A percentile compares a stretch with the other conserved stretches of the same genome.
Conservation (phyloP, 2,888 invertebrate species). For the Dendrolimus houi region DNA sequence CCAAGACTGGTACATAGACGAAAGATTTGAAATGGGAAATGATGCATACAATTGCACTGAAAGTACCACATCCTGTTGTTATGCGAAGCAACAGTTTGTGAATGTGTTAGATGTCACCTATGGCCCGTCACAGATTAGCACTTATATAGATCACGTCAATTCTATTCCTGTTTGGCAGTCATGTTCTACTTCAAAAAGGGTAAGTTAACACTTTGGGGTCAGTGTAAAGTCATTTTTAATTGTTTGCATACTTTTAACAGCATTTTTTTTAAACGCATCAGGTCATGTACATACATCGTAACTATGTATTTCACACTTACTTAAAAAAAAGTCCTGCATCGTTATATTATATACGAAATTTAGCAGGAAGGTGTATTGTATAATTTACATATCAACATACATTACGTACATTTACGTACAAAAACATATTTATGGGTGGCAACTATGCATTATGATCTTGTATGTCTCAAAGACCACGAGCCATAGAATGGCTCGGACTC, state of each 20-base stretch:
- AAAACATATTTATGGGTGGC: no score
- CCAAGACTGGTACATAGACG: not conserved
- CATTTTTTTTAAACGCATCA: not conserved
- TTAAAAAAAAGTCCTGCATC: not conserved
- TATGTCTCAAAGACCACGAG: no score
- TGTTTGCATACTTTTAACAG: not conserved
- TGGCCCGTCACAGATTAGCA: slow-evolving; percentile 15
- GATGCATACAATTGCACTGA: slow-evolving; percentile 11
- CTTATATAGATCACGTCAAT: slow-evolving; percentile 21
- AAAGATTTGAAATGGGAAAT: slow-evolving; percentile 8
- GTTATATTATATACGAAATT: not conserved
- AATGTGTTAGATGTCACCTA: slow-evolving; percentile 16
- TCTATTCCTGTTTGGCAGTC: slow-evolving; percentile 16
- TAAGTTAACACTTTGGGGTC: slow-evolving; percentile 2
- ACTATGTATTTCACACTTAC: no score
- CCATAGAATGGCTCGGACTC: no score
- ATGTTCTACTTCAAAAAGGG: slow-evolving; percentile 7
- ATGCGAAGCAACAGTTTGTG: slow-evolving; percentile 18
- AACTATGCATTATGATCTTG: no score
- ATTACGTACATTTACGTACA: no score
- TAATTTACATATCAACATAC: not conserved
- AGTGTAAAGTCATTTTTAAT: not conserved
- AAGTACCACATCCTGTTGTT: slow-evolving; percentile 13
- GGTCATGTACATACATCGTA: not conserved
- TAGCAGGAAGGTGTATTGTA: not conserved